Base-by-base conservation (phyloP, 1,140 invertebrate species). In the Brachionus plicatilis region DNA sequence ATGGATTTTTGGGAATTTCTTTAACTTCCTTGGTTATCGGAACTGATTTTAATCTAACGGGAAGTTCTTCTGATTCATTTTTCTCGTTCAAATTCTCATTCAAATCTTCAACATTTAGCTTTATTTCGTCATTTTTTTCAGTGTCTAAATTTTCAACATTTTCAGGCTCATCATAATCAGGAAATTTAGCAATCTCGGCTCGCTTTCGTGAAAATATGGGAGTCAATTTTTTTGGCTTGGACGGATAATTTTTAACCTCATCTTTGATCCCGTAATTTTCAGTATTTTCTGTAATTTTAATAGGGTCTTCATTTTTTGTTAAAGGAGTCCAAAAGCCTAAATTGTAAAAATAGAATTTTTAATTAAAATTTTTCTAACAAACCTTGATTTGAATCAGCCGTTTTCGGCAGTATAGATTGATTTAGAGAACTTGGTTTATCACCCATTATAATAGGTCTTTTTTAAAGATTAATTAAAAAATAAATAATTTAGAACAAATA, bases 201-300 rank as follows among this genome's bases (percentile, higher is more conserved):
- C 45, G 17, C 29, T 76, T 76, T 5, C 72, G 17, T 11, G 72
- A 50, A 76, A 76, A 76, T 76, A 76, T 76, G 24, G 72, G 72
- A 14, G 72, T 76, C 24, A 76, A 27, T 17, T 76, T 76, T 76
- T 76, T 76, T 1, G 72, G 72, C n/a, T 76, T 76, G 2, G 41
- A 27, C 9, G 72, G 72, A 27, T 27, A 50, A 24, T 27, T 50
- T 11, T 2, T 27, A 33, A 8, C 11, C 43, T 76, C 72, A 12
- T 76, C 72, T 20, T 72, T 72, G 24, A 17, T 12, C 6, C 41
- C 29, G 8, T 68, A 9, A 43, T 45, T 43, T 37, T 43, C 41
- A 4, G 17, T 33, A 14, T 72, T 14, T 2, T 37, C 33, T 43
- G 6, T 12, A 3, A 50, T 76, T n/a, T 24, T 17, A 47, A 12